phyloP scores from a whole-genome alignment of 1,140 invertebrate genomes.

The Venturia canescens region DNA sequence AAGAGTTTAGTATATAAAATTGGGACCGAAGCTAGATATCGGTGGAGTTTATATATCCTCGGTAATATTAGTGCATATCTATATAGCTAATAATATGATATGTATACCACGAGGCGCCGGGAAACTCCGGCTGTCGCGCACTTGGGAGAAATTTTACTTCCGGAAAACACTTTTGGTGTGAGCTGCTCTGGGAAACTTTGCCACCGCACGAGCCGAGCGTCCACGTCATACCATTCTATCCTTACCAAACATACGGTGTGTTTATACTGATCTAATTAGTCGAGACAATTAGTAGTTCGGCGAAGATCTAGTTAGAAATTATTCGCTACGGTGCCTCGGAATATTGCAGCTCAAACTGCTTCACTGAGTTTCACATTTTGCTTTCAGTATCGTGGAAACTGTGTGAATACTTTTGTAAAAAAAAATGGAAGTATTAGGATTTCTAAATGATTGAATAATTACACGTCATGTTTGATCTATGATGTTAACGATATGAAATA shows the following conservation, averaged over 20 bases:
- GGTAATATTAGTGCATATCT: background rate
- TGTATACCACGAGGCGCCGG: conserved; percentile 31
- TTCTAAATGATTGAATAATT: too few relatives aligned
- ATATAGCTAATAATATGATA: background rate
- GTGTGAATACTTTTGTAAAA: background rate
- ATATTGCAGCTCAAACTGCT: background rate
- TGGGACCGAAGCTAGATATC: conserved; percentile 29
- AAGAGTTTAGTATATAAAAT: conserved; percentile 20
- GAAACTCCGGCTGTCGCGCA: conserved; percentile 40
- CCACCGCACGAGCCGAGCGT: conserved; percentile 16
- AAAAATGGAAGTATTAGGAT: background rate
- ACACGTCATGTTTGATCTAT: too few relatives aligned
- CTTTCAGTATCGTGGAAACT: background rate
- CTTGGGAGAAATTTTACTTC: conserved; percentile 45
- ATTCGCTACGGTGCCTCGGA: background rate
- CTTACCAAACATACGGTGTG: conserved; percentile 14
- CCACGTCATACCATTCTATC: conserved; percentile 3
- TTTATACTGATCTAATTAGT: conserved; percentile 44
- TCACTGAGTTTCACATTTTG: background rate
- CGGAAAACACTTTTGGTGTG: conserved; percentile 41
- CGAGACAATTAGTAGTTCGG: conserved; percentile 47
- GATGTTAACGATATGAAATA: too few relatives aligned
- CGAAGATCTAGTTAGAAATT: conserved; percentile 44
- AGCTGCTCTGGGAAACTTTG: conserved; percentile 23
- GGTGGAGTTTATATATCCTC: conserved; percentile 12